Conservation (phyloP, 2,113 vertebrate genomes). For the Scolopax mira region DNA sequence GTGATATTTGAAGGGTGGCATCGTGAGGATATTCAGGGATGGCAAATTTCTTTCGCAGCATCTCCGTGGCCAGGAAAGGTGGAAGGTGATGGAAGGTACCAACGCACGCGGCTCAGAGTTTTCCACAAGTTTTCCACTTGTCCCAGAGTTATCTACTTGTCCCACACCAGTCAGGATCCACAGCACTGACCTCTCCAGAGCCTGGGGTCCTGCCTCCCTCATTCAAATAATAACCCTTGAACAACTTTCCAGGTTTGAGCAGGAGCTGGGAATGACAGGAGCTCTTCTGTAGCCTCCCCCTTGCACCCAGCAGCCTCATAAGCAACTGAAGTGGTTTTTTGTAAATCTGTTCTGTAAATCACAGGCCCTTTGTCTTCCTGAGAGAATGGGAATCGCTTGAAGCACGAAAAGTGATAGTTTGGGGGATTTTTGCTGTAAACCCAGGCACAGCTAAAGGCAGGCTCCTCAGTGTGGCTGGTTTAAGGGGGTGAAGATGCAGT, state of each 20-base stretch:
- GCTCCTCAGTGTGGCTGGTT: background rate
- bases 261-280: background rate
- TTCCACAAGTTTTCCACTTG: background rate
- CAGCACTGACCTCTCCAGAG: background rate
- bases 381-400: background rate
- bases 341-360: background rate
- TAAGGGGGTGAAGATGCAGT: background rate
- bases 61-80: background rate
- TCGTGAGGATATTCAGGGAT: background rate
- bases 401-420: background rate
- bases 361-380: background rate
- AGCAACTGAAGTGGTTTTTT: background rate
- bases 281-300: background rate
- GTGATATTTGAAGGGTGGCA: background rate
- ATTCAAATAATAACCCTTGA: background rate
- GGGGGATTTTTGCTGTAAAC: background rate
- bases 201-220: background rate
- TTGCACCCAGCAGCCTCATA: background rate
- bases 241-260: background rate
- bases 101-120: rapidly evolving
- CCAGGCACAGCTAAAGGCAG: background rate
- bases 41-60: background rate
- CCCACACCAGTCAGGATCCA: background rate
- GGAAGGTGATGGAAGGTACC: background rate
- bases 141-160: background rate